phyloP scores from a whole-genome alignment of 92 coral and sea anemone genomes.

The Palythoa heliodiscus region DNA sequence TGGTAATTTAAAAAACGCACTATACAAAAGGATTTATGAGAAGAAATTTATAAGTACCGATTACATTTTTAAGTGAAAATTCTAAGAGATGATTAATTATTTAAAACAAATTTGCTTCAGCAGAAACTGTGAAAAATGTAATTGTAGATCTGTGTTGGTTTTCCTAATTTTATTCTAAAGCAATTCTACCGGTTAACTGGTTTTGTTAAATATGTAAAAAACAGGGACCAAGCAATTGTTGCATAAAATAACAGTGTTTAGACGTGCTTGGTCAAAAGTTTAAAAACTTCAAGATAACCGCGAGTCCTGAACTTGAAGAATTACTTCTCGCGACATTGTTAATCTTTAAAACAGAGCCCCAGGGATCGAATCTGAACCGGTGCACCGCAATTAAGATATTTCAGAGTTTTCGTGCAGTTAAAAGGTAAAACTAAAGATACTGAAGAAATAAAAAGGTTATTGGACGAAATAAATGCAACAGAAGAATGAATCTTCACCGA shows the following conservation, averaged over 20 bases:
- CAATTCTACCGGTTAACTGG: not conserved
- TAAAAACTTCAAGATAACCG: not conserved
- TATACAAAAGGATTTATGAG: not conserved
- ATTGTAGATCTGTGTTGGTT: not conserved
- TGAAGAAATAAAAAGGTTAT: not conserved
- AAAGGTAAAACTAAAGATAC: constrained; percentile 4
- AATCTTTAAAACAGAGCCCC: not conserved
- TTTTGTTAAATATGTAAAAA: not conserved
- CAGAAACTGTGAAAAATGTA: not conserved
- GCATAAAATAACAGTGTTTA: not conserved
- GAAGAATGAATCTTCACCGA: not conserved
- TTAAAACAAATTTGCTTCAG: constrained; percentile 1
- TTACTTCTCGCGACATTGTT: not conserved
- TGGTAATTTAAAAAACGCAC: not conserved
- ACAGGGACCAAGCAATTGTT: not conserved
- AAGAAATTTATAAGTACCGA: not conserved
- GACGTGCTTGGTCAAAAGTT: not conserved
- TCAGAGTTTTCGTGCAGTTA: not conserved
- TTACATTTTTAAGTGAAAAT: not conserved
- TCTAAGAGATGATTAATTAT: constrained; percentile 20
- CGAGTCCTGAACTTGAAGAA: not conserved
- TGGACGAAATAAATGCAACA: not conserved
- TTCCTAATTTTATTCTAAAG: not conserved
- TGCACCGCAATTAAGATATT: not conserved
- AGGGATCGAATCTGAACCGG: not conserved